Conservation (phyloP, 2,797 vertebrate genomes). For the Melopsittacus undulatus region DNA sequence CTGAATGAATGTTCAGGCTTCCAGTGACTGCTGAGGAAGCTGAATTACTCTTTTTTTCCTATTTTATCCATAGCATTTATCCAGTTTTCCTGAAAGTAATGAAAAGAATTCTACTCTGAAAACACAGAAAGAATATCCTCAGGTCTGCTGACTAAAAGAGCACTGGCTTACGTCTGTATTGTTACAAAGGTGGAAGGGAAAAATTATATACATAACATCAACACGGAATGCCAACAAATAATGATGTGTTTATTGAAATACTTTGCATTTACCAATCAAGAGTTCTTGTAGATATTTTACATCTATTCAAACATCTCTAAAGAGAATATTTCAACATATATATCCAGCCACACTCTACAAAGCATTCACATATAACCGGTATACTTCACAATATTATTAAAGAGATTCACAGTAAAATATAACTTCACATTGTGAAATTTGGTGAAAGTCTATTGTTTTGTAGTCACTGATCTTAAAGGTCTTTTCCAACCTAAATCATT, state of each 20-base stretch:
- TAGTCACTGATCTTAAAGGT: background rate
- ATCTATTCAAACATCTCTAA: background rate
- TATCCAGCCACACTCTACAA: background rate
- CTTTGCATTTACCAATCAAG: background rate
- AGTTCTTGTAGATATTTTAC: background rate
- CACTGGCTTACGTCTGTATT: background rate
- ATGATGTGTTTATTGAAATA: background rate
- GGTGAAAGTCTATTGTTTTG: background rate
- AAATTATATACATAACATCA: background rate
- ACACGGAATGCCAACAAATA: background rate
- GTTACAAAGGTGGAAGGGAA: background rate
- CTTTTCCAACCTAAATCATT: background rate
- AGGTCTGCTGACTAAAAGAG: background rate
- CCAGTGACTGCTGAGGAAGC: background rate
- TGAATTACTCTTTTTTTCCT: background rate
- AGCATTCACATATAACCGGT: background rate
- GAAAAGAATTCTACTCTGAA: background rate
- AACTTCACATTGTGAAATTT: background rate
- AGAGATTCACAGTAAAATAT: conserved; percentile 3
- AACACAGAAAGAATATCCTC: background rate
- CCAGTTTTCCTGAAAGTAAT: background rate
- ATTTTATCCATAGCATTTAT: background rate
- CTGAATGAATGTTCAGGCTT: background rate
- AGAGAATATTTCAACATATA: background rate
- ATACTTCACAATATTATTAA: background rate